These are phyloP conservation scores for Sphyrna mokarran DNA, from an alignment of 2,113 vertebrate genomes.

Conservation along the genomic window DNA sequence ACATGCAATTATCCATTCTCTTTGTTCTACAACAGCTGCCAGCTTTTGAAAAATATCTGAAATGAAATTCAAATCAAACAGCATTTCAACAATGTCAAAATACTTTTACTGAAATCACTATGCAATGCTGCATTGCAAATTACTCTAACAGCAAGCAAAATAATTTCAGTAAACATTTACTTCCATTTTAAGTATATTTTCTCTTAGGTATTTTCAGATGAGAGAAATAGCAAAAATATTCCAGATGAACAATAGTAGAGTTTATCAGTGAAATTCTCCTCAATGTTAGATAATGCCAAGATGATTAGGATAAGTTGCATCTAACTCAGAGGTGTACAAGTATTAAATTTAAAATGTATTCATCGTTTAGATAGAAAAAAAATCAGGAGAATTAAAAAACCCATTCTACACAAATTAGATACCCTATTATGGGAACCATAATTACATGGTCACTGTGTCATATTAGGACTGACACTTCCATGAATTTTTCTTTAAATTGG, in stretches of 20 bases:
- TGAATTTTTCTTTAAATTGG: neutral
- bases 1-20: slow-evolving; percentile 62
- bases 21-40: slow-evolving; percentile 63
- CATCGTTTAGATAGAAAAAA: neutral
- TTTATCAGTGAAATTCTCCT: neutral
- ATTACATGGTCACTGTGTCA: neutral
- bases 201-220: neutral
- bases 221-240: neutral
- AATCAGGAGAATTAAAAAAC: neutral
- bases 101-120: neutral
- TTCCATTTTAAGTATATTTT: neutral
- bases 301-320: neutral
- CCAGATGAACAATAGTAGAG: neutral
- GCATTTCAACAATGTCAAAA: slow-evolving; percentile 12
- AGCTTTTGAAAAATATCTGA: slow-evolving; percentile 83
- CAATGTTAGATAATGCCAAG: neutral
- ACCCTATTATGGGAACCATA: neutral
- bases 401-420: neutral
- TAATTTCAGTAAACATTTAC: neutral
- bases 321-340: neutral
- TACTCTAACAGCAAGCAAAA: neutral
- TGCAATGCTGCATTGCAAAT: neutral
- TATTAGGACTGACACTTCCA: neutral
- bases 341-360: neutral
- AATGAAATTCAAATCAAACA: slow-evolving; percentile 33